A percentile compares a stretch with the other conserved stretches of the same genome.
Conservation (phyloP, 2,888 invertebrate species). For the Scaeva pyrastri region DNA sequence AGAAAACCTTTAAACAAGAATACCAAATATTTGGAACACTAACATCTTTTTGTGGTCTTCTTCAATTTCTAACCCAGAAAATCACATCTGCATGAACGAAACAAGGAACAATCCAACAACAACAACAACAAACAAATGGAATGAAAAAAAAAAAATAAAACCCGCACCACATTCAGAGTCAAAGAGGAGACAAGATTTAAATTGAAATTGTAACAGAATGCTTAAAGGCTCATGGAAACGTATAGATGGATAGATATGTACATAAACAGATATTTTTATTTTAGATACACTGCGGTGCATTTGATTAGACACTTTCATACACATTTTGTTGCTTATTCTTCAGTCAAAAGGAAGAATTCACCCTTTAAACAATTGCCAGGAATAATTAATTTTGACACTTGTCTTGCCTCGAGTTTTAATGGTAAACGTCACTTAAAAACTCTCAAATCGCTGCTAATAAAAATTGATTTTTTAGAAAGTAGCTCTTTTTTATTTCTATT, state of each 20-base stretch:
- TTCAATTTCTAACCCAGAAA: slow-evolving; percentile 69
- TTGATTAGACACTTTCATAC: neutral
- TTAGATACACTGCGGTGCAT: neutral
- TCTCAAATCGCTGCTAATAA: too few relatives aligned
- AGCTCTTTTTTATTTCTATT: too few relatives aligned
- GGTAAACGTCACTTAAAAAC: too few relatives aligned
- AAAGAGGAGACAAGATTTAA: slow-evolving; percentile 50
- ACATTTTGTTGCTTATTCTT: too few relatives aligned
- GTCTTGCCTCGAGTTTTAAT: too few relatives aligned
- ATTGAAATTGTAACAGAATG: slow-evolving; percentile 67
- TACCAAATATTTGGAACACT: slow-evolving; percentile 62
- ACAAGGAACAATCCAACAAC: slow-evolving; percentile 26
- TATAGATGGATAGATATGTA: neutral
- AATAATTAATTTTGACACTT: too few relatives aligned
- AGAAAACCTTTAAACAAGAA: slow-evolving; percentile 30
- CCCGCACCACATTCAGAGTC: neutral
- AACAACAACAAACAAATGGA: slow-evolving; percentile 23
- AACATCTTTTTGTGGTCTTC: slow-evolving; percentile 41
- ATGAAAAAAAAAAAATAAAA: neutral
- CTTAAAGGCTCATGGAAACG: slow-evolving; percentile 39
- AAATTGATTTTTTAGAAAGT: too few relatives aligned
- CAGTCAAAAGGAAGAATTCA: too few relatives aligned
- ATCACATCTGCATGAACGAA: slow-evolving; percentile 72
- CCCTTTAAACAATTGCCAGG: too few relatives aligned
- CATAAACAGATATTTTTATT: neutral